Evolutionary conservation across 2,113 vertebrate genomes (phyloP).

Genomic region (Cacatua alba): DNA sequence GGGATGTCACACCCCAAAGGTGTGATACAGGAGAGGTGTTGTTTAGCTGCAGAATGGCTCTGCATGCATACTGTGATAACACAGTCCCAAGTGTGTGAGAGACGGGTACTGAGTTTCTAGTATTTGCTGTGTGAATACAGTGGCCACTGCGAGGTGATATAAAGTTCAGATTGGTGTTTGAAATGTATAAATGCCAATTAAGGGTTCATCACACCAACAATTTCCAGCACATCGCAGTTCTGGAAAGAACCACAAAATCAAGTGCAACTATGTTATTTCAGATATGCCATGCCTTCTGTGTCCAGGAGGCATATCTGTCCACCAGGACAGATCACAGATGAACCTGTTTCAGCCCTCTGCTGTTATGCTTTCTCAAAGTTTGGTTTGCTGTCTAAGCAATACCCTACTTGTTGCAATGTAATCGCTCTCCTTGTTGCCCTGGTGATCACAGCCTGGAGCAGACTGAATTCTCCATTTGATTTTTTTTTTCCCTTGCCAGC

Average conservation of each 20-base stretch:
- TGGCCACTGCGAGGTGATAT: neutral
- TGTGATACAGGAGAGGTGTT: accelerated
- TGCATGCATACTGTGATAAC: neutral
- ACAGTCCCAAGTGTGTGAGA: neutral
- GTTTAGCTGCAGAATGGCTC: neutral
- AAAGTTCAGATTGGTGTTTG: neutral
- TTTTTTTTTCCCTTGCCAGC: neutral
- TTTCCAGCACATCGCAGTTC: neutral
- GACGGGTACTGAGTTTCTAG: neutral
- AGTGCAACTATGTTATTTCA: neutral
- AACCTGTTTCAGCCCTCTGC: neutral
- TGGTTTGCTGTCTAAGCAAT: neutral
- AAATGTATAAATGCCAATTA: neutral
- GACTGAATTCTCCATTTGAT: neutral
- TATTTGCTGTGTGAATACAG: neutral
- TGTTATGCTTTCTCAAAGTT: neutral
- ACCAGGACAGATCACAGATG: neutral
- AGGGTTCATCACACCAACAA: neutral
- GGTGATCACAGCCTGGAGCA: neutral
- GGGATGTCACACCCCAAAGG: neutral
- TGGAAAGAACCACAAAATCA: neutral
- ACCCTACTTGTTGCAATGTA: neutral
- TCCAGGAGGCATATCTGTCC: neutral
- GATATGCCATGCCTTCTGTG: neutral
- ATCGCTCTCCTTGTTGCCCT: neutral